Conservation (phyloP, 2,797 vertebrate species). For the Gorsachius magnificus region DNA sequence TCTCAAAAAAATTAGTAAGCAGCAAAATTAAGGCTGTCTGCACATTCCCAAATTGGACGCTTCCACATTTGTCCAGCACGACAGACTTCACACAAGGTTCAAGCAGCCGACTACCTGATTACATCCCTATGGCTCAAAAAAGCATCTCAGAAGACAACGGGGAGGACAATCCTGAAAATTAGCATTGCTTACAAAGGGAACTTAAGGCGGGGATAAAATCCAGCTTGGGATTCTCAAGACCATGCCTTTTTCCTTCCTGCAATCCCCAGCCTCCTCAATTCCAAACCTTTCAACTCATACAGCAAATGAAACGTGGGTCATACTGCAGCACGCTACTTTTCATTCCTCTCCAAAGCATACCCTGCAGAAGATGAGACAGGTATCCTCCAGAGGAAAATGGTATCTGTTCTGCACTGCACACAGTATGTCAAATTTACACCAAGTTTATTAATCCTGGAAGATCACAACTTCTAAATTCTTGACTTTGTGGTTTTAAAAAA, state of each 20-base stretch:
- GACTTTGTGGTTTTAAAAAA: neutral
- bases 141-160: neutral
- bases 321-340: neutral
- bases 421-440: neutral
- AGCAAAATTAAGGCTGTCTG: neutral
- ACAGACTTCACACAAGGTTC: neutral
- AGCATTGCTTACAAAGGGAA: neutral
- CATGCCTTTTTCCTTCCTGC: neutral
- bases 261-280: neutral
- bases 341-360: neutral
- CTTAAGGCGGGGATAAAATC: neutral
- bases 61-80: neutral
- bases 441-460: slow-evolving; percentile 10
- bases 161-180: neutral
- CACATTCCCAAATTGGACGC: neutral
- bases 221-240: neutral
- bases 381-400: neutral
- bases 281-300: neutral
- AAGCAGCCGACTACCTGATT: neutral
- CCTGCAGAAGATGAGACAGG: neutral
- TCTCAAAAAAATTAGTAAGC: neutral
- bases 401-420: neutral
- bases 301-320: neutral
- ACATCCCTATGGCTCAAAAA: neutral
- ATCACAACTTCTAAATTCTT: neutral